phyloP scores from a whole-genome alignment of 1,140 invertebrate genomes.

The Drosophila kurseongensis region DNA sequence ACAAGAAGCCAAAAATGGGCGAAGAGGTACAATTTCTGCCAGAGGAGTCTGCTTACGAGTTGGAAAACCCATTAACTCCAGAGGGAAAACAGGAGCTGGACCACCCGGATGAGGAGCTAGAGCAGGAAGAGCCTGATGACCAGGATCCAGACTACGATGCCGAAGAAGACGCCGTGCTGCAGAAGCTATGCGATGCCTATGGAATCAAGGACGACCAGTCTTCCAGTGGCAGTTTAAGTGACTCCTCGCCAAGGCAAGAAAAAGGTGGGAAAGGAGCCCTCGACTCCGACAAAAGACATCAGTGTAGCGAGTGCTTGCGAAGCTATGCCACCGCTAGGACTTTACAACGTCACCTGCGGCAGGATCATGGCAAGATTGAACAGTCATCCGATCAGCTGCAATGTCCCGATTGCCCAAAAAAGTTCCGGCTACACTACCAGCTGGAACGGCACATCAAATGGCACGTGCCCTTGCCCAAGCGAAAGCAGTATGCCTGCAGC shows the following conservation, averaged over 20 bases:
- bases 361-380: slow-evolving; percentile 49
- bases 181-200: slow-evolving; percentile 36
- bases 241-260: not conserved
- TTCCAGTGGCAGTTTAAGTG: not conserved
- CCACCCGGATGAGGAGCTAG: not conserved
- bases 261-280: not conserved
- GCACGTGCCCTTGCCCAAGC: slow-evolving; percentile 54
- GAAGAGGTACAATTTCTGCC: slow-evolving; percentile 15
- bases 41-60: slow-evolving; percentile 51
- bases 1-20: slow-evolving; percentile 60
- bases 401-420: slow-evolving; percentile 56
- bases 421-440: slow-evolving; percentile 44
- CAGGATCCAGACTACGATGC: slow-evolving; percentile 9
- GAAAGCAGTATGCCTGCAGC: slow-evolving; percentile 54
- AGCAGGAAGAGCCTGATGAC: slow-evolving; percentile 1
- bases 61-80: slow-evolving; percentile 59
- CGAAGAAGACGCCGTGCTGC: slow-evolving; percentile 18
- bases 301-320: slow-evolving; percentile 53
- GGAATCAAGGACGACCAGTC: slow-evolving; percentile 23
- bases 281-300: slow-evolving; percentile 24
- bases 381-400: slow-evolving; percentile 1
- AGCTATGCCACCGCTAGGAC: slow-evolving; percentile 36
- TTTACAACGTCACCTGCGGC: slow-evolving; percentile 53
- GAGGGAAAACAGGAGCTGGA: not conserved
- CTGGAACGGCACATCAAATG: slow-evolving; percentile 56